These are phyloP conservation scores for Pseudomugil tenellus DNA, from an alignment of 2,797 vertebrate species.

Conservation along the genomic window DNA sequence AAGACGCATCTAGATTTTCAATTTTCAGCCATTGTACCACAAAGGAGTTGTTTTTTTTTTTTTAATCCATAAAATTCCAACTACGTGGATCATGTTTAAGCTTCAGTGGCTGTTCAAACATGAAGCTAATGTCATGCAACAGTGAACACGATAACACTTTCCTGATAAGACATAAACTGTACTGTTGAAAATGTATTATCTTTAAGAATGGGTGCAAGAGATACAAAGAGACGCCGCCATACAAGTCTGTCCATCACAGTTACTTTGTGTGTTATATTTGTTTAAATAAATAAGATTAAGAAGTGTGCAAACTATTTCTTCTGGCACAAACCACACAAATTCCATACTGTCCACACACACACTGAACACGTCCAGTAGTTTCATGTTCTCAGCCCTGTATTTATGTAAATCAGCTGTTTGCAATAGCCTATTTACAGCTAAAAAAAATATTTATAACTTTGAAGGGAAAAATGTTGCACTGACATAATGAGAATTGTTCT, in stretches of 20 bases:
- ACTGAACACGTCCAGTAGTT: slow-evolving; percentile 15
- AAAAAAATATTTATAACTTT: slow-evolving; percentile 16
- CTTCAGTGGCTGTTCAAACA: slow-evolving; percentile 35
- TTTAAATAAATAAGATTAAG: slow-evolving; percentile 73
- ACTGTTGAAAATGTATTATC: slow-evolving; percentile 54
- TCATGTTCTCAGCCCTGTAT: neutral
- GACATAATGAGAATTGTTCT: slow-evolving; percentile 5
- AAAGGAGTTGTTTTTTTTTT: slow-evolving; percentile 30
- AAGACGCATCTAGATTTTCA: slow-evolving; percentile 48
- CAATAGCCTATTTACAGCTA: slow-evolving; percentile 47
- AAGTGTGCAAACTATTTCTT: slow-evolving; percentile 76
- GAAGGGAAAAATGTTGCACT: slow-evolving; percentile 9
- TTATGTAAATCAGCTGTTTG: slow-evolving; percentile 15
- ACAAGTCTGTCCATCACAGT: slow-evolving; percentile 42
- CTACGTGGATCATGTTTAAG: slow-evolving; percentile 32
- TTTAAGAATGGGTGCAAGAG: slow-evolving; percentile 35
- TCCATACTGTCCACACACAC: slow-evolving; percentile 39
- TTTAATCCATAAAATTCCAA: slow-evolving; percentile 30
- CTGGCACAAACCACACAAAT: slow-evolving; percentile 43
- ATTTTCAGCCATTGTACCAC: slow-evolving; percentile 28
- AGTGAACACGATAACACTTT: slow-evolving; percentile 26
- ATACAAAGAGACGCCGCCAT: slow-evolving; percentile 9
- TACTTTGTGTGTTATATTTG: slow-evolving; percentile 37
- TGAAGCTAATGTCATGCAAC: slow-evolving; percentile 48
- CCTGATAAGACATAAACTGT: slow-evolving; percentile 75